Base-by-base conservation (phyloP, 1,140 invertebrate genomes). In the Drosophila truncata region DNA sequence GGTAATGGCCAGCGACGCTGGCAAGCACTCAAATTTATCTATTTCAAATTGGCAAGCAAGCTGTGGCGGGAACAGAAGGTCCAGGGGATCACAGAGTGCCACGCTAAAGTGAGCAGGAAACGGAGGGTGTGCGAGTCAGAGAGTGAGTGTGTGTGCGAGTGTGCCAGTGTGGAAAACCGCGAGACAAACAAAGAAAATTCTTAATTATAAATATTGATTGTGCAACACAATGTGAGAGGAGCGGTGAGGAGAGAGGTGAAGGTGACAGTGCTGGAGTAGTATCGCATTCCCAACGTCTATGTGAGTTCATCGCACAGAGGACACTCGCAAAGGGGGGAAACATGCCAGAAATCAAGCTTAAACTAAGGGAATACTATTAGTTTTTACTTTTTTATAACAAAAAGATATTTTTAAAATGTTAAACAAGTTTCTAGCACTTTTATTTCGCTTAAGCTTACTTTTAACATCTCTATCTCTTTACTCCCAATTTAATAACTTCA, bases 151-250 rank as follows among this genome's bases (percentile, higher is more conserved):
- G 52, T 33, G 74, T 20, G 57, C 16, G 61, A n/a, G 27, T 55
- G 55, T 62, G 63, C 61, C 16, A 69, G 73, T 78, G 37, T 60
- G 73, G 64, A 71, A 83, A 63, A 85, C 82, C 78, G 42, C 80
- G 70, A 86, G 76, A 90, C 65, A 90, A 88, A 88, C 84, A 88
- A 88, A 88, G 87, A 87, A 87, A 71, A 70, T 84, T 81, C 77
- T 88, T 88, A 88, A 90, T 88, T 87, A 87, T 87, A 78, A 80
- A 80, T 87, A 87, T 88, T 88, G 85, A 88, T 87, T 88, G 84
- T 87, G 83, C 83, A 88, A 80, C 61, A 61, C 61, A 61, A 61
- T 71, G 75, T 50, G 46, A 41, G 46, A 23, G 18, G 29, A 39
- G 23, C 23, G 39, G 25, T 29, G 33, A 31, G 25, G 25, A 3